Conservation (phyloP, 64 coral and sea anemone species). For the Catalaphyllia jardinei region DNA sequence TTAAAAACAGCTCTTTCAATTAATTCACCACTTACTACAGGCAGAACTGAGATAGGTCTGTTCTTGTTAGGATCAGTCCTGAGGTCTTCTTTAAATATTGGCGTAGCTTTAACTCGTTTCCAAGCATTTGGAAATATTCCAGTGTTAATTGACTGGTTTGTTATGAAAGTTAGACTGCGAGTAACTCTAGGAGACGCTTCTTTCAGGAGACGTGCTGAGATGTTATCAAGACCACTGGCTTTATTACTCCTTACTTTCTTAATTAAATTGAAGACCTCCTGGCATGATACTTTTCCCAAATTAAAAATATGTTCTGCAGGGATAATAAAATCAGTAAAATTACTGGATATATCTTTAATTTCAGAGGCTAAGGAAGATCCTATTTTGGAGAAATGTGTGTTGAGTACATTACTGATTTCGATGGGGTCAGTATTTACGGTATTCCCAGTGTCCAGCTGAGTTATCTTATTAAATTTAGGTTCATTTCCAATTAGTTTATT, state of each 20-base stretch:
- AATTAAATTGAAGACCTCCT: background rate
- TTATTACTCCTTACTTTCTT: background rate
- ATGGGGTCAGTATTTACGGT: conserved; percentile 15
- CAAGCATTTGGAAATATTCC: conserved; percentile 20
- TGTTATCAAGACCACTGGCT: background rate
- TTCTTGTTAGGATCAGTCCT: background rate
- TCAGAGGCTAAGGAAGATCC: conserved; percentile 11
- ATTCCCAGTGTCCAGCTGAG: too few species aligned
- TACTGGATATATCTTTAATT: conserved; percentile 3
- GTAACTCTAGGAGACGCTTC: background rate
- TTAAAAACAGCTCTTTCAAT: conserved; percentile 30
- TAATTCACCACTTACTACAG: conserved; percentile 15
- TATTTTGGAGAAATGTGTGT: conserved; percentile 5
- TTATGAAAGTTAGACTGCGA: conserved; percentile 10
- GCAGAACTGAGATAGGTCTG: conserved; percentile 26
- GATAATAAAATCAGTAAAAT: conserved; percentile 2
- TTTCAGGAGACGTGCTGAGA: background rate
- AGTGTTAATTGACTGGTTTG: background rate
- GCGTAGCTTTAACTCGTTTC: background rate
- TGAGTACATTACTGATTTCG: background rate
- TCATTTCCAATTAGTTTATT: too few species aligned
- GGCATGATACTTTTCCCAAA: background rate
- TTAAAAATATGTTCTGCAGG: background rate
- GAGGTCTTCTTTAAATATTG: conserved; percentile 19
- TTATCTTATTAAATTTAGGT: too few species aligned